Evolutionary conservation across 2,113 vertebrate species (phyloP).

Genomic region (Oxyruncus cristatus): DNA sequence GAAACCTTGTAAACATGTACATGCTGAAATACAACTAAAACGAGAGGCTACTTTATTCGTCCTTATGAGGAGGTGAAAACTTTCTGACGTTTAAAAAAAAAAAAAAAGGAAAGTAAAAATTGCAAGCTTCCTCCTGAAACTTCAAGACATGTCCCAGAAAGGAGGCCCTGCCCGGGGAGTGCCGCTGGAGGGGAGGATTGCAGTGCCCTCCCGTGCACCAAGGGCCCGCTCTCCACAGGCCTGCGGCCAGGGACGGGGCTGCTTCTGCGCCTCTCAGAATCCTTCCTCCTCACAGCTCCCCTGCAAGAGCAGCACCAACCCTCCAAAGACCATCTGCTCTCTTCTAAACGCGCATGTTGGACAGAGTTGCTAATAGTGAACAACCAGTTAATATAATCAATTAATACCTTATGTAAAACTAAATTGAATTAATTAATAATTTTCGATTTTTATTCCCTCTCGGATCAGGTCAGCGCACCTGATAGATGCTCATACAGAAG

Average conservation of each 20-base stretch:
- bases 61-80: background rate
- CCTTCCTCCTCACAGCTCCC: background rate
- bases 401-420: background rate
- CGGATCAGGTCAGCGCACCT: background rate
- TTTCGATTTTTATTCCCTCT: background rate
- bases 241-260: rapidly evolving
- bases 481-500: background rate
- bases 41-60: background rate
- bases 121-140: background rate
- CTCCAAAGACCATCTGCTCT: background rate
- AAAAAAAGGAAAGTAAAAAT: background rate
- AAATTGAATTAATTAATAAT: background rate
- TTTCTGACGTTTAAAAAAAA: background rate
- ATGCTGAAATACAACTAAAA: background rate
- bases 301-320: no score
- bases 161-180: background rate
- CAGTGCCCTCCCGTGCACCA: background rate
- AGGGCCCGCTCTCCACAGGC: rapidly evolving
- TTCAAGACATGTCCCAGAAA: background rate
- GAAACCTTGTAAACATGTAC: background rate
- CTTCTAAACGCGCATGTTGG: rapidly evolving
- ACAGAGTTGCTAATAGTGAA: background rate
- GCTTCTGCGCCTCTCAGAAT: background rate
- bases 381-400: background rate
- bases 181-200: rapidly evolving